Conservation (phyloP, 1,140 invertebrate genomes). For the Cherax quadricarinatus region DNA sequence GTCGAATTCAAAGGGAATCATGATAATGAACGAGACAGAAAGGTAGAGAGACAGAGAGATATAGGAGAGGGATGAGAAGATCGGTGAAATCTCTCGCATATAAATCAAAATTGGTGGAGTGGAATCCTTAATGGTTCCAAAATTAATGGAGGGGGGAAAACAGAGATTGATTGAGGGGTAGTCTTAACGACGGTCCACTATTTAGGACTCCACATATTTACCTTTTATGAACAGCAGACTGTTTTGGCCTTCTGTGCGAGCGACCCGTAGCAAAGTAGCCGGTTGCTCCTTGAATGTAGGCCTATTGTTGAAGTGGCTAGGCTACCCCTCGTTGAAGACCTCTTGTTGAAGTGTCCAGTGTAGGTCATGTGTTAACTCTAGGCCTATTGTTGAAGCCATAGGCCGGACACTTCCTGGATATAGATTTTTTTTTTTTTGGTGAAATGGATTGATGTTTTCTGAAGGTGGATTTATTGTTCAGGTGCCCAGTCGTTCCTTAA, state of each 20-base stretch:
- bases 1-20: not conserved
- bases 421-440: too few relatives aligned
- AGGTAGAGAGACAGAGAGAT: not conserved
- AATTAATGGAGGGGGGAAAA: conserved; percentile 59
- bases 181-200: conserved; percentile 45
- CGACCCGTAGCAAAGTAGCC: too few relatives aligned
- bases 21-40: not conserved
- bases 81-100: not conserved
- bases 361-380: too few relatives aligned
- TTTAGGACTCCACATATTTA: conserved; percentile 17
- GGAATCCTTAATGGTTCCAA: conserved; percentile 57
- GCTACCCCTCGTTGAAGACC: too few relatives aligned
- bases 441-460: too few relatives aligned
- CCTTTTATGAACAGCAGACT: conserved; percentile 25
- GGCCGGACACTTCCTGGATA: too few relatives aligned
- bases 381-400: too few relatives aligned
- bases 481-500: too few relatives aligned
- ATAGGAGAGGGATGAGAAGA: not conserved
- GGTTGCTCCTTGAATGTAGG: too few relatives aligned
- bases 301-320: too few relatives aligned
- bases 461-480: too few relatives aligned
- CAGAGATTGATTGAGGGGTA: conserved; percentile 55
- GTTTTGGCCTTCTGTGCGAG: not conserved
- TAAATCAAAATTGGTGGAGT: conserved; percentile 57
- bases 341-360: too few relatives aligned